phyloP scores from a whole-genome alignment of 2,113 vertebrate species.

The Parus major region DNA sequence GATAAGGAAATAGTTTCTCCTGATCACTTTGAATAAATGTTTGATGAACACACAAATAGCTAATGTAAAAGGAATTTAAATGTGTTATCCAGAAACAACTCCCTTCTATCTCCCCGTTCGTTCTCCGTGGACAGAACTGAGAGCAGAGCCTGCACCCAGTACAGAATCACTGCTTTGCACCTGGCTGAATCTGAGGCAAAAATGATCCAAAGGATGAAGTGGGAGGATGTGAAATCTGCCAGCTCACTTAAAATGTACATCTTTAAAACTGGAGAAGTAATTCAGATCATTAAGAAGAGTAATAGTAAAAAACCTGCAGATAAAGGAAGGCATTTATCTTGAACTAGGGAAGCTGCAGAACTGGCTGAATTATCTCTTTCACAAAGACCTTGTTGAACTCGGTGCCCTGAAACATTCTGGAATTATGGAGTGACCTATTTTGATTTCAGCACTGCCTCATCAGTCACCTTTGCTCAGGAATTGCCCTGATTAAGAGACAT shows the following conservation, averaged over 20 bases:
- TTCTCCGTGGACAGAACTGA: not conserved
- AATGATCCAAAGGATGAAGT: not conserved
- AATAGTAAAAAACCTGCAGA: not conserved
- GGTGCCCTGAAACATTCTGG: not conserved
- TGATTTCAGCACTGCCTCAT: not conserved
- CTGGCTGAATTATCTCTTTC: not conserved
- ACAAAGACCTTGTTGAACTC: not conserved
- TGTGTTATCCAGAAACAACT: conserved; percentile 18
- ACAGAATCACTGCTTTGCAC: not conserved
- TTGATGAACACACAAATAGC: conserved; percentile 24
- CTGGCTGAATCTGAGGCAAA: not conserved
- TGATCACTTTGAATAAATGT: conserved; percentile 16
- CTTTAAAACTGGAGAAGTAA: not conserved
- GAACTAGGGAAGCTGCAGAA: not conserved
- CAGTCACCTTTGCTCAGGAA: not conserved
- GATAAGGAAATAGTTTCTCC: conserved; percentile 4
- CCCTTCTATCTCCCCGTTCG: not conserved
- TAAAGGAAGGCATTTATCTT: not conserved
- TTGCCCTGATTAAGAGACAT: not conserved
- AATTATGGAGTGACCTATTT: not conserved
- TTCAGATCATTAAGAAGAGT: not conserved
- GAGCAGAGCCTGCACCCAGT: not conserved
- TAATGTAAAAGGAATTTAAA: conserved; percentile 27
- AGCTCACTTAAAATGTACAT: not conserved
- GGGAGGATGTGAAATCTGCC: not conserved